Conservation (phyloP, 1,140 invertebrate species). For the Helicoverpa zea region DNA sequence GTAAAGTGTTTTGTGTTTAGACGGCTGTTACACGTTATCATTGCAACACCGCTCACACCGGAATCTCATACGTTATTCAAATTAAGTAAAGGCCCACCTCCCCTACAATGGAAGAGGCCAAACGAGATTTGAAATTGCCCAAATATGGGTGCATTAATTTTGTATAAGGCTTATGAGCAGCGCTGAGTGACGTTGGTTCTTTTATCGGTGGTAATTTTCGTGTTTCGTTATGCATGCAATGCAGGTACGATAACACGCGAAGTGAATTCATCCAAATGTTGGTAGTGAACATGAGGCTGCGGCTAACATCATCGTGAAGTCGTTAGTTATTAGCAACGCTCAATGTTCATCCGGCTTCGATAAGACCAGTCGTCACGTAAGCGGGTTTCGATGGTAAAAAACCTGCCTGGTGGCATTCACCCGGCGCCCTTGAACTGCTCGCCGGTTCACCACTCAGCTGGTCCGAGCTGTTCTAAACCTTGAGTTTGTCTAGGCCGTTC, state of each 20-base stretch:
- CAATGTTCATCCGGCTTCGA: constrained; percentile 75
- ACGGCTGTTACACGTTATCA: constrained; percentile 32
- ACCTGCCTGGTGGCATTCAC: constrained; percentile 82
- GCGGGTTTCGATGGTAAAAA: constrained; percentile 78
- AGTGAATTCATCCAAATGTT: constrained; percentile 26
- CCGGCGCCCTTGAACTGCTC: constrained; percentile 80
- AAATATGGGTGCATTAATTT: constrained; percentile 24
- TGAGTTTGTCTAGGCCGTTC: constrained; percentile 78
- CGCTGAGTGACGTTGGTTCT: constrained; percentile 1
- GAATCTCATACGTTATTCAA: constrained; percentile 44
- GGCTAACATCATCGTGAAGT: constrained; percentile 46
- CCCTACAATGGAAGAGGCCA: constrained; percentile 23
- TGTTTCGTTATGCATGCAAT: constrained; percentile 39
- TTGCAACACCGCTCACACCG: constrained; percentile 28
- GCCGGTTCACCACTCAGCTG: constrained; percentile 78
- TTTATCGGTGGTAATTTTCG: constrained; percentile 31
- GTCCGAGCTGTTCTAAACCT: constrained; percentile 73
- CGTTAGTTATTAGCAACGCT: constrained; percentile 64
- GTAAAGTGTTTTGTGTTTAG: constrained; percentile 39
- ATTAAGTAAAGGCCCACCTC: constrained; percentile 28
- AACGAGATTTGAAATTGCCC: constrained; percentile 39
- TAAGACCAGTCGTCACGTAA: constrained; percentile 73
- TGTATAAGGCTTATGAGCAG: constrained; percentile 5
- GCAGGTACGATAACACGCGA: constrained; percentile 38
- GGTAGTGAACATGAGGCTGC: constrained; percentile 13